Evolutionary conservation across 2,113 vertebrate species (phyloP).

Genomic region (Saguinus midas): DNA sequence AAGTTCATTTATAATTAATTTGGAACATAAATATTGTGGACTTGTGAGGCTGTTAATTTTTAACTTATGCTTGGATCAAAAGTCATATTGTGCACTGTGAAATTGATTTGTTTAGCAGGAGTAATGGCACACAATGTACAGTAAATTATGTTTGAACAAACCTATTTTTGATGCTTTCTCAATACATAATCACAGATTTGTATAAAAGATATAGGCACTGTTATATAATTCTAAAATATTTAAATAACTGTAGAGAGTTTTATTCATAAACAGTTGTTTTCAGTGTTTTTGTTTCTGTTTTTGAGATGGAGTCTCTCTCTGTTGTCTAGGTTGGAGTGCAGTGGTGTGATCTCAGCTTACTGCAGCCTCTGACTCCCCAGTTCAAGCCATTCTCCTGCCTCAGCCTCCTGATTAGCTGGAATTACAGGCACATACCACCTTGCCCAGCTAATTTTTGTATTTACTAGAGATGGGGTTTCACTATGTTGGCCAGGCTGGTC

Average conservation of each 20-base stretch:
- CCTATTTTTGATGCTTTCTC: constrained; percentile 25
- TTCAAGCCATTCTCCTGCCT: too few relatives aligned
- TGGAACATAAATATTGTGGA: constrained; percentile 69
- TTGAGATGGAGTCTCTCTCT: background rate
- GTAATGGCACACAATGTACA: constrained; percentile 34
- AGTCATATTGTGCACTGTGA: constrained; percentile 81
- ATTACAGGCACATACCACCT: too few relatives aligned
- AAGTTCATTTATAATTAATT: constrained; percentile 69
- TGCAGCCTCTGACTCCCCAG: too few relatives aligned
- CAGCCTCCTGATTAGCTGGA: too few relatives aligned
- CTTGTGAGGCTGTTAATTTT: constrained; percentile 79
- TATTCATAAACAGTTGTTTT: constrained; percentile 9
- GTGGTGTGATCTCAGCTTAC: background rate
- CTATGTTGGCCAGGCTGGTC: too few relatives aligned
- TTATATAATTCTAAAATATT: background rate
- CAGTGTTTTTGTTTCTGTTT: constrained; percentile 4
- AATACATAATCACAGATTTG: background rate
- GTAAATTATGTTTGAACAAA: constrained; percentile 60
- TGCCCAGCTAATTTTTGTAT: too few relatives aligned
- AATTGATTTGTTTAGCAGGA: constrained; percentile 70
- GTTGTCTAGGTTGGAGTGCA: background rate
- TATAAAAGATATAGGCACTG: background rate
- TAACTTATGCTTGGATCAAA: constrained; percentile 77
- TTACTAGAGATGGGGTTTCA: too few relatives aligned
- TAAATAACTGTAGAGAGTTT: background rate